Evolutionary conservation across 2,113 vertebrate species (phyloP).

Genomic region (Lipophrys pholis): DNA sequence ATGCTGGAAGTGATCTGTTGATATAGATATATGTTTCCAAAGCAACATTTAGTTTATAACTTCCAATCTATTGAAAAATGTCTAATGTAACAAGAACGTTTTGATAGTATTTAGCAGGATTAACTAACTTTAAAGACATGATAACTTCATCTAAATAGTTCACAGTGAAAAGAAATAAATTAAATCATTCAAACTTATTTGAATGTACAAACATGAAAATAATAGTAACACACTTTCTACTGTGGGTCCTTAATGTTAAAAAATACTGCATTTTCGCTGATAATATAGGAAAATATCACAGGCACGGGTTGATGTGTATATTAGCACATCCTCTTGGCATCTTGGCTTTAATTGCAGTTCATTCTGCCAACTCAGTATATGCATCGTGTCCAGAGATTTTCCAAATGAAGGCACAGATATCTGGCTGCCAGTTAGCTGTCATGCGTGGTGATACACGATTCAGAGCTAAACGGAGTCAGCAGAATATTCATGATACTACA

Average conservation of each 20-base stretch:
- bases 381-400: conserved; percentile 16
- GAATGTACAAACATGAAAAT: not conserved
- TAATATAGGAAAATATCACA: conserved; percentile 17
- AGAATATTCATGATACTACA: conserved; percentile 19
- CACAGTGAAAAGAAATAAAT: not conserved
- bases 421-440: conserved; percentile 42
- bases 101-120: not conserved
- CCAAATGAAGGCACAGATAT: conserved; percentile 13
- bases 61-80: not conserved
- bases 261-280: not conserved
- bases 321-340: conserved; percentile 1
- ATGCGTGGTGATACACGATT: conserved; percentile 17
- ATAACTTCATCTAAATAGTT: not conserved
- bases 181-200: not conserved
- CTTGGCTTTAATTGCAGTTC: conserved; percentile 19
- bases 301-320: conserved; percentile 6
- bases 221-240: not conserved
- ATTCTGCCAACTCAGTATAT: conserved; percentile 26
- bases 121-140: too few relatives aligned
- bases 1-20: not conserved
- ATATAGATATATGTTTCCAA: not conserved
- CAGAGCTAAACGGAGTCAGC: conserved; percentile 32
- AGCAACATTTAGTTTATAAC: not conserved
- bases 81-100: not conserved
- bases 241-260: not conserved